Conservation (phyloP, 2,113 vertebrate genomes). For the Rostratula benghalensis region DNA sequence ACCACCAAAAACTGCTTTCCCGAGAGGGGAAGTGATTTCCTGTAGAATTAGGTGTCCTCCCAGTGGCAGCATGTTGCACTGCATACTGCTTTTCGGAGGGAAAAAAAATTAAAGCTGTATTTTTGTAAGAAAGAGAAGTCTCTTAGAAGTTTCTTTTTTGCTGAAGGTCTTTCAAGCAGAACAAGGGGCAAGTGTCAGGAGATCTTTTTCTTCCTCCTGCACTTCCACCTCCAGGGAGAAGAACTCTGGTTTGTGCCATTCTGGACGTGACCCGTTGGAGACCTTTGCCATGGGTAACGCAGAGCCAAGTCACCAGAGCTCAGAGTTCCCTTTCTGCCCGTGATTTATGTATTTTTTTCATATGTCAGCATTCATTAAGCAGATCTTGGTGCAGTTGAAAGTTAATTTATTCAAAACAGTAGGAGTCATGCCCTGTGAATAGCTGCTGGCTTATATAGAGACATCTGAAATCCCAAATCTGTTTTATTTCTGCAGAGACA, state of each 20-base stretch:
- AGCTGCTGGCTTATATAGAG: not conserved
- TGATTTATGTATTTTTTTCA: not conserved
- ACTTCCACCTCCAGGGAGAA: not conserved
- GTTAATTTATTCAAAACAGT: not conserved
- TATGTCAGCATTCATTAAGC: not conserved
- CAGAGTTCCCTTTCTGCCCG: not conserved
- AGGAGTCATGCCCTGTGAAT: not conserved
- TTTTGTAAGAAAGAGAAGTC: not conserved
- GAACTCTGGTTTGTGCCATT: not conserved
- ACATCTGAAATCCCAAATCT: slow-evolving; percentile 12
- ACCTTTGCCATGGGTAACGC: not conserved
- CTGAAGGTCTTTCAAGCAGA: not conserved
- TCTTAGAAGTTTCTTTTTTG: not conserved
- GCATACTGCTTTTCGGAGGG: not conserved
- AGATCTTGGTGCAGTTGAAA: not conserved
- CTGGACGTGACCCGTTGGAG: not conserved
- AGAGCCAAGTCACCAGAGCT: not conserved
- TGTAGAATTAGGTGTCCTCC: slow-evolving; percentile 20
- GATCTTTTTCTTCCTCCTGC: not conserved
- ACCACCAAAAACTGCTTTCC: not conserved
- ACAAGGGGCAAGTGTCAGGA: not conserved
- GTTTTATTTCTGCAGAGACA: slow-evolving; percentile 84
- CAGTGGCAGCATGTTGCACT: slow-evolving; percentile 8
- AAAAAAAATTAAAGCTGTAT: not conserved
- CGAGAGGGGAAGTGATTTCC: not conserved